phyloP scores from a whole-genome alignment of 2,888 invertebrate genomes.

The Eulithis prunata region DNA sequence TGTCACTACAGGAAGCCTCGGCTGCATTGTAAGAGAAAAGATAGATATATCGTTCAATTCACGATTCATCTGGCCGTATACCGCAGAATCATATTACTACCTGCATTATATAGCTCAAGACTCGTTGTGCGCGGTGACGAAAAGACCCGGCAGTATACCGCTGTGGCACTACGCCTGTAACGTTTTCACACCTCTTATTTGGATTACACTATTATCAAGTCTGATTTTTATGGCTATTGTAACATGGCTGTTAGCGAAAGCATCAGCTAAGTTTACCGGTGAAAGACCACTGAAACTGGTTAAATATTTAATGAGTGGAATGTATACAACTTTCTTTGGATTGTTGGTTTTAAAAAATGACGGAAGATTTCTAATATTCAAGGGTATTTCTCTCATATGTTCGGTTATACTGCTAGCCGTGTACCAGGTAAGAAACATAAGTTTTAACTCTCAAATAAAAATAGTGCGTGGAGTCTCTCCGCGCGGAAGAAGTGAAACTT shows the following conservation, averaged over 20 bases:
- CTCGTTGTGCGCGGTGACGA: conserved; percentile 54
- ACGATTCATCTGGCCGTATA: conserved; percentile 57
- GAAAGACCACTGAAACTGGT: conserved; percentile 28
- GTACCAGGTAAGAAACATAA: conserved; percentile 53
- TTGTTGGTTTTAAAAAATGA: conserved; percentile 42
- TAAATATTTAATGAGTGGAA: conserved; percentile 43
- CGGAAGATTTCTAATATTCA: conserved; percentile 44
- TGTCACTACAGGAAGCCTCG: conserved; percentile 51
- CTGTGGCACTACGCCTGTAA: conserved; percentile 55
- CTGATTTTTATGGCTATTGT: conserved; percentile 38
- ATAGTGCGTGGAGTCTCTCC: no score
- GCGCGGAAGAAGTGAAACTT: no score
- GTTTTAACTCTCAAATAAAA: neutral
- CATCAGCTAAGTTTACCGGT: conserved; percentile 31
- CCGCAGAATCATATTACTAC: conserved; percentile 44
- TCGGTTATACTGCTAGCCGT: conserved; percentile 53
- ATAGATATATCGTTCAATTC: conserved; percentile 66
- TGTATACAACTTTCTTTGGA: conserved; percentile 51
- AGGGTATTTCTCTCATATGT: conserved; percentile 48
- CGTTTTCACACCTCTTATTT: conserved; percentile 30
- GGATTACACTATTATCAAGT: conserved; percentile 35
- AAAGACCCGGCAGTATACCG: conserved; percentile 47
- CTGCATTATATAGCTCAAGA: conserved; percentile 51
- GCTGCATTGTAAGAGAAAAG: conserved; percentile 48
- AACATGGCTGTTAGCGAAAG: conserved; percentile 48